phyloP scores from a whole-genome alignment of 2,113 vertebrate genomes.

The Zosterops hypoxanthus region DNA sequence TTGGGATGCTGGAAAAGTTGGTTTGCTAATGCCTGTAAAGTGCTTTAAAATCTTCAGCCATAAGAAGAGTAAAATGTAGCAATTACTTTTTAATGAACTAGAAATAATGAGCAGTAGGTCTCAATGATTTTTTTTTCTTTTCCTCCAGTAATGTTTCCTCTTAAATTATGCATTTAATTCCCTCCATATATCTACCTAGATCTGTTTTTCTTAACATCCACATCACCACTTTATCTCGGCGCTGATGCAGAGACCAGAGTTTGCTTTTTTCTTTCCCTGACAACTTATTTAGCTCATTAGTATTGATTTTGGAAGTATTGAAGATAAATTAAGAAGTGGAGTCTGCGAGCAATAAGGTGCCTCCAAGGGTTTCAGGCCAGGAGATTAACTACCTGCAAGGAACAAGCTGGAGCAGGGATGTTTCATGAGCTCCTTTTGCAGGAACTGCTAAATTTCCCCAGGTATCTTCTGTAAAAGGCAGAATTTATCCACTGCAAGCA shows the following conservation, averaged over 20 bases:
- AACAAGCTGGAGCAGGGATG: neutral
- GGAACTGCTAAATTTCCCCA: neutral
- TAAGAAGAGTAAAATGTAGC: neutral
- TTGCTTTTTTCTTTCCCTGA: slow-evolving; percentile 1
- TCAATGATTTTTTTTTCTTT: neutral
- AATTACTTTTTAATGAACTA: slow-evolving; percentile 51
- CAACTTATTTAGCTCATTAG: slow-evolving; percentile 31
- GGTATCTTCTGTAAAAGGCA: neutral
- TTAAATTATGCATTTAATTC: slow-evolving; percentile 16
- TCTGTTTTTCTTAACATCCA: neutral
- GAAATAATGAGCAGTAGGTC: neutral
- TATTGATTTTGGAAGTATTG: slow-evolving; percentile 1
- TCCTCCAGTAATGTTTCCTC: neutral
- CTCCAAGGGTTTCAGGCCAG: neutral
- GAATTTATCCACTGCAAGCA: neutral
- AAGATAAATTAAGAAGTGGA: slow-evolving; percentile 24
- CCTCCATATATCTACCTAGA: neutral
- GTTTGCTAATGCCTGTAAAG: neutral
- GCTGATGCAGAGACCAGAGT: neutral
- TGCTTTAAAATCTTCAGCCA: neutral
- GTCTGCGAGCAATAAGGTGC: neutral
- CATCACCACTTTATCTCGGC: neutral
- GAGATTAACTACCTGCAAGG: neutral
- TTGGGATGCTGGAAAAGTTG: neutral
- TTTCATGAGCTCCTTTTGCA: neutral